A percentile compares a stretch with the other conserved stretches of the same genome.
Evolutionary conservation across 2,797 vertebrate genomes (phyloP).

Genomic region (Myiotriccus ornatus): DNA sequence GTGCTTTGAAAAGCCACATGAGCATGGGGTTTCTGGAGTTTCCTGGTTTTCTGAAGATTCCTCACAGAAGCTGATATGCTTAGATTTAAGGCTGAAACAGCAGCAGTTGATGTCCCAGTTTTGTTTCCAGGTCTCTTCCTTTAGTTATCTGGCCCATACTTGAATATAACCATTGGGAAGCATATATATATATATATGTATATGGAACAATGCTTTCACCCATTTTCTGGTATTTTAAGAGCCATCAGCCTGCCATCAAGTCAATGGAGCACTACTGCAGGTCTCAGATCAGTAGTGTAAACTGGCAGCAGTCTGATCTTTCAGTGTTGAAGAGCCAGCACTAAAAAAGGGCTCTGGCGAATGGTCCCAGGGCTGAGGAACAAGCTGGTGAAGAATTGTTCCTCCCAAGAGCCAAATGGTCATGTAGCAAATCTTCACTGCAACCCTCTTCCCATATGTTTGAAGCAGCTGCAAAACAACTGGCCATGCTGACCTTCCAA

Average conservation of each 20-base stretch:
- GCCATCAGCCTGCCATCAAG: background rate
- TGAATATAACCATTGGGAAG: background rate
- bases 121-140: background rate
- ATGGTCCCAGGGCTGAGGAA: background rate
- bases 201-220: background rate
- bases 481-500: background rate
- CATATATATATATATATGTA: too few species aligned
- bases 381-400: background rate
- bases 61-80: background rate
- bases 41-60: background rate
- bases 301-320: background rate
- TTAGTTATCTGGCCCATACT: background rate
- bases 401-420: background rate
- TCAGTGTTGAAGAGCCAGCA: background rate
- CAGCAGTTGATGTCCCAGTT: background rate
- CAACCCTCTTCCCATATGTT: background rate
- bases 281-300: background rate
- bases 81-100: background rate
- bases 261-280: background rate
- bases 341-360: background rate
- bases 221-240: background rate
- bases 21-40: background rate
- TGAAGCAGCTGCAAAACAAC: background rate
- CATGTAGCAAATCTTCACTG: background rate
- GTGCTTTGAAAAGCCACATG: background rate